Percentiles rank a stretch among this genome's conserved stretches.
Evolutionary conservation across 2,888 invertebrate genomes (phyloP).

Genomic region (Beris chalybata): DNA sequence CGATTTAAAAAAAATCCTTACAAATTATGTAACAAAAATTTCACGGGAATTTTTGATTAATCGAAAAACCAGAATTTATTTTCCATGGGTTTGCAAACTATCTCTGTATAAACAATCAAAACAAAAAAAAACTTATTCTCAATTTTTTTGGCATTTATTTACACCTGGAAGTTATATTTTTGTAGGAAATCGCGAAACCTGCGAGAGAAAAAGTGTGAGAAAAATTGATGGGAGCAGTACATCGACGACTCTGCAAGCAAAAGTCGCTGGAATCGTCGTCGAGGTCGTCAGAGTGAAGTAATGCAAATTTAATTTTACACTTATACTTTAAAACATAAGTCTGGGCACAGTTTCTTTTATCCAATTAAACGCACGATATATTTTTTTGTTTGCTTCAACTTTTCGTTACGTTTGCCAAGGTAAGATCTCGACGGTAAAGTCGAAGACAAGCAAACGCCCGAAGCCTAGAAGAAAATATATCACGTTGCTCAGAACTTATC

Average conservation of each 20-base stretch:
- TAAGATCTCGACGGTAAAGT: background rate
- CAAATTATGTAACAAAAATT: conserved; percentile 28
- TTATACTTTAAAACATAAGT: conserved; percentile 9
- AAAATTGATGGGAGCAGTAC: conserved; percentile 28
- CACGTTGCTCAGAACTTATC: conserved; percentile 20
- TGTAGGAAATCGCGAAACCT: conserved; percentile 25
- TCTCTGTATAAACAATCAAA: conserved; percentile 6
- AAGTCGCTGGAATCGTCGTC: conserved; percentile 24
- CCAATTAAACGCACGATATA: conserved; percentile 13
- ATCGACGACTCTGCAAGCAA: conserved; percentile 23
- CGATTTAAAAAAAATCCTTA: conserved; percentile 3
- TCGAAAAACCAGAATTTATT: background rate
- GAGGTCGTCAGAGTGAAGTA: conserved; percentile 26
- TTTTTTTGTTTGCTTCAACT: conserved; percentile 21
- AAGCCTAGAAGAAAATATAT: conserved; percentile 22
- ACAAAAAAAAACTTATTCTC: conserved; percentile 19
- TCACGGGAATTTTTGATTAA: conserved; percentile 19
- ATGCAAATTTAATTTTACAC: conserved; percentile 21
- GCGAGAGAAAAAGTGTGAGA: conserved; percentile 23
- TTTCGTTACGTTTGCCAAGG: conserved; percentile 8
- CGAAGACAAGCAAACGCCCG: conserved; percentile 1
- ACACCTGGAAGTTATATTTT: conserved; percentile 30
- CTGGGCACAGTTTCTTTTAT: conserved; percentile 3
- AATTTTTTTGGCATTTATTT: conserved; percentile 28
- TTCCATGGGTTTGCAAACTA: conserved; percentile 5